Evolutionary conservation across 2,113 vertebrate genomes (phyloP), one percentile per base, ranked within the genome.

Genomic region (Gavialis gangeticus): DNA sequence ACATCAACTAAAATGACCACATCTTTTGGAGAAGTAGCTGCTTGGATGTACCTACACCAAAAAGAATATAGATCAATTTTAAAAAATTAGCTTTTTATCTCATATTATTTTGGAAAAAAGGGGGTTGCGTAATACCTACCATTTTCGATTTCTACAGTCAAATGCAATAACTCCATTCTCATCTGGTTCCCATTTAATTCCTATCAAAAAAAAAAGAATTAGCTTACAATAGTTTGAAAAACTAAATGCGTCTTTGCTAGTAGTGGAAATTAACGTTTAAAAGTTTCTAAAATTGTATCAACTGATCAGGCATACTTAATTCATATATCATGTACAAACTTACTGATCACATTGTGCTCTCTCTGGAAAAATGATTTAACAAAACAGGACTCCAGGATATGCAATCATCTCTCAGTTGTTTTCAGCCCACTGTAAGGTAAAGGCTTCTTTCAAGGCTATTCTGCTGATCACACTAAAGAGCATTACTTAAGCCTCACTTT

Each of bases 71-170:
- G 58, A 30, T 75, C 58, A 56, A 66, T 88, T 10, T 91, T 91
- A 88, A 95, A 73, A 28, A 37, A 62, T n/a, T 46, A 81, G 8
- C 4, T 75, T 75, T 83, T 73, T 85, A 10, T 79, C 89, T 79
- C 18, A 69, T 55, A 54, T 91, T 76, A 86, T 58, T 86, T 84
- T 79, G 60, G 71, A 96, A 89, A 82, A 58, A 75, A 12, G 19
- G 10, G 69, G 71, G 67, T 62, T 37, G 59, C 91, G 27, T 58
- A 3, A 79, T 88, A 87, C 98, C 83, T 98, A 99, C 99, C 99
- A 99, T 98, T 99, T 99, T 95, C 99, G 98, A 97, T 99, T 99
- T 97, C 99, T 99, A 96, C 99, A 99, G 98, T 99, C 99, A 96
- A 99, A 99, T 3, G 99, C 99, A 90, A 99, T 99, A 62, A 99